Evolutionary conservation across 2,888 invertebrate species (phyloP), one percentile per base, ranked within the genome.

Genomic region (Ennomos quercinarius): DNA sequence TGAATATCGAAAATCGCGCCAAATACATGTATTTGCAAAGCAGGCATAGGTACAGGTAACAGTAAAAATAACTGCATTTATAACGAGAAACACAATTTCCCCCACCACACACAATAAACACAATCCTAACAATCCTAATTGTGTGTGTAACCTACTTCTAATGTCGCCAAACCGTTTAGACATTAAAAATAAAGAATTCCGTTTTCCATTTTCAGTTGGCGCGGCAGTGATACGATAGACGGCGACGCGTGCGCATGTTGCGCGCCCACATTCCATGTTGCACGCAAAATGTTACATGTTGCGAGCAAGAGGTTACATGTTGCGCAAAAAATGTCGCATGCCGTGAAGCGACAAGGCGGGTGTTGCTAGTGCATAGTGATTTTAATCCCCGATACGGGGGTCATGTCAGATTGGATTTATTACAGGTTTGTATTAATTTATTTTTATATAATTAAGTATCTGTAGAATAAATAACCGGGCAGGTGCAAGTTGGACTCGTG

Each of bases 131-230:
- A 27, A 2, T 27, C 54, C 54, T 39, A 57, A 51, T 54, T 48
- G 52, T 53, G 48, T 58, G 59, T 61, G 65, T 67, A 52, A 66
- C 65, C 58, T 53, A 60, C 56, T 41, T 62, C 62, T 57, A 58
- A 63, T 66, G 68, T 67, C 68, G 59, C 65, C 62, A 52, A 64
- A 66, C 56, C 52, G 59, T 61, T 58, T 56, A 67, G 58, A 49
- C 59, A 58, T 48, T 40, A 51, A 50, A 65, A 67, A 63, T 69
- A 66, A 68, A 59, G 52, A 38, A 48, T 47, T 51, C 40, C 53
- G 60, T 66, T 55, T 65, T 41, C 57, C 47, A 48, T 39, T 66
- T 67, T 62, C 66, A 67, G 67, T 10, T 17, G 56, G 54, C 63
- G 60, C 53, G 46, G 42, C 53, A 54, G 61, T 63, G 64, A 57